Evolutionary conservation across 2,797 vertebrate genomes (phyloP), one percentile per base, ranked within the genome.

Genomic region (Menidia menidia): DNA sequence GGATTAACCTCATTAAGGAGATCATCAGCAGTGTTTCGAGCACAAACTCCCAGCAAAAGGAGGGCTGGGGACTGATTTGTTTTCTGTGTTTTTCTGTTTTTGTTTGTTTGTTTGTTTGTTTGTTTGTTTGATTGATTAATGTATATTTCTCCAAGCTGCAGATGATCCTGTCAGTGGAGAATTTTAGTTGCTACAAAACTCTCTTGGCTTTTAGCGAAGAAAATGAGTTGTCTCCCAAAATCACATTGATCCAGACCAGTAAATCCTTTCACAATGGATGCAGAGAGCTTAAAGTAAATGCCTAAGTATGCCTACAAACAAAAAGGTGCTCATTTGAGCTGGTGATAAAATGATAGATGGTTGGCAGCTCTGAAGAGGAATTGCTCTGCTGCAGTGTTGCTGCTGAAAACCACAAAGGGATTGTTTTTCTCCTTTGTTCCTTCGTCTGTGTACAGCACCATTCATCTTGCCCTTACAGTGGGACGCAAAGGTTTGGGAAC

Each of bases 271-370:
- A 75, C 64, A 78, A 55, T 67, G 73, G 68, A 83, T 60, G 71
- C 45, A 53, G 52, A 19, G 19, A 33, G 80, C 71, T 88, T 86
- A 77, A 80, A 83, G 60, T 88, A 68, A 60, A 77, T n/a, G 63
- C 55, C 61, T 33, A 73, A 84, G 89, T 82, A 72, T 84, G 82
- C 87, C 78, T 87, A 86, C 75, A 58, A 69, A 80, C 85, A 81
- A 87, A 86, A 87, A 62, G 77, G 41, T 71, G 78, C 81, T 87
- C 80, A 65, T 68, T 58, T 71, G 78, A n/a, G 71, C 74, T 44
- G 52, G 61, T 68, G 83, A 81, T 84, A 73, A 81, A 87, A 81
- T 84, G 87, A 88, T 85, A 89, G 76, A 90, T 91, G 71, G 82
- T 60, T n/a, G 71, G 72, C 70, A 50, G 60, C 73, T 82, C 45